Evolutionary conservation across 1,140 invertebrate genomes (phyloP), one percentile per base, ranked within the genome.

Genomic region (Anadara kagoshimensis): DNA sequence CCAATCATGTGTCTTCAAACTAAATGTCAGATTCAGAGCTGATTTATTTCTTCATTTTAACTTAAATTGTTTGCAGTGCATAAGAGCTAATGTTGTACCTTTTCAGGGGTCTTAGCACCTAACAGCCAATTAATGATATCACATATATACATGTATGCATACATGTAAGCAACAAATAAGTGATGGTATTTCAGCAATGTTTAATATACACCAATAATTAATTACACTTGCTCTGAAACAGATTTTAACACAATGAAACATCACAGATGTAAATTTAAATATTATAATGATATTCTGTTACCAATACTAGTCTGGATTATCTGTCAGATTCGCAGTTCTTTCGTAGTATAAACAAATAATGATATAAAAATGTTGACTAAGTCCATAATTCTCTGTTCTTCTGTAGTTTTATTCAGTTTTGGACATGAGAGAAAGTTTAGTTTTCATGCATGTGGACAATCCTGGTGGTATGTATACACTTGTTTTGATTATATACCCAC

Each of bases 361-460:
- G n/a, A n/a, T n/a, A n/a, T n/a, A n/a, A n/a, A n/a, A n/a, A n/a
- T n/a, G n/a, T n/a, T n/a, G n/a, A n/a, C n/a, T n/a, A n/a, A n/a
- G n/a, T n/a, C n/a, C n/a, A n/a, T n/a, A n/a, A n/a, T n/a, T n/a
- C n/a, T 49, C 14, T 49, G 1, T 49, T 49, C 3, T 49, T 49
- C 24, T 14, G 62, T 79, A 89, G 88, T 89, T 89, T 75, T 89
- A 81, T 73, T 87, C 86, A 22, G 85, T 89, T 26, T 68, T 89
- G 63, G 86, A 89, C 67, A 85, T 87, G 79, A 81, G 79, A 47
- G 87, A 88, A 56, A 77, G 79, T 29, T 64, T 85, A 58, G 83
- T 89, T 22, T 89, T 88, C 62, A 85, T 89, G 81, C 88, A 89
- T 80, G 87, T 89, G 59, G 88, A 89, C 69, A 82, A 87, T 61